Evolutionary conservation across 92 coral and sea anemone species (phyloP), one percentile per base, ranked within the genome.

Genomic region (Epizoanthus illoricatus): DNA sequence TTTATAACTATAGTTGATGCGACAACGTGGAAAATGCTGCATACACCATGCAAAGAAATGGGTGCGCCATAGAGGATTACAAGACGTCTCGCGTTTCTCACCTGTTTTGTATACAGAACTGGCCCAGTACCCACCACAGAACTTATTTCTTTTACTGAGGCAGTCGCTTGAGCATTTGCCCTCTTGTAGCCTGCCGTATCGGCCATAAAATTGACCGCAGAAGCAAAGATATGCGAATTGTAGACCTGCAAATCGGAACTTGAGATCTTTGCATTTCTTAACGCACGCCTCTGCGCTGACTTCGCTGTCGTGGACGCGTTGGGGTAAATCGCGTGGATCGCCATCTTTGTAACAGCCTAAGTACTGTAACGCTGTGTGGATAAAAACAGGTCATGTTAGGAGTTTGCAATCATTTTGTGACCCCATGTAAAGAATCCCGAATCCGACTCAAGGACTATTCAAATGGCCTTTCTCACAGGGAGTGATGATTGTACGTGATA

Each of bases 101-200:
- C 98, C 98, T 86, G 98, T 95, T 79, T 85, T 84, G 59, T 87
- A 95, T 43, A 95, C 67, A 20, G 98, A 95, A 61, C 90, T 95
- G 54, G 92, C 92, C 98, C 98, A 95, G 49, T 95, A 93, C 54
- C 98, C 98, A 1, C 98, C 98, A 65, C 98, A 95, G 23, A 87
- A 91, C 24, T 87, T 74, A 69, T 92, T 97, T 11, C 81, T 81
- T 60, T 71, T 79, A 49, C 69, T 79, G 36, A 84, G 71, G 59
- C 98, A 95, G 39, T 87, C 86, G 21, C 97, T 93, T 23, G 91
- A 90, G 60, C 98, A 95, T 78, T 87, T 91, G 65, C 89, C 90
- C 15, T 93, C 94, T 1, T 97, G 95, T 5, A 92, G 92, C 76
- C 85, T 91, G 17, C 98, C 98, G 75, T 89, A 95, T 57, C 95